Evolutionary conservation across 2,888 invertebrate genomes (phyloP).

Genomic region (Limnephilus lunatus): DNA sequence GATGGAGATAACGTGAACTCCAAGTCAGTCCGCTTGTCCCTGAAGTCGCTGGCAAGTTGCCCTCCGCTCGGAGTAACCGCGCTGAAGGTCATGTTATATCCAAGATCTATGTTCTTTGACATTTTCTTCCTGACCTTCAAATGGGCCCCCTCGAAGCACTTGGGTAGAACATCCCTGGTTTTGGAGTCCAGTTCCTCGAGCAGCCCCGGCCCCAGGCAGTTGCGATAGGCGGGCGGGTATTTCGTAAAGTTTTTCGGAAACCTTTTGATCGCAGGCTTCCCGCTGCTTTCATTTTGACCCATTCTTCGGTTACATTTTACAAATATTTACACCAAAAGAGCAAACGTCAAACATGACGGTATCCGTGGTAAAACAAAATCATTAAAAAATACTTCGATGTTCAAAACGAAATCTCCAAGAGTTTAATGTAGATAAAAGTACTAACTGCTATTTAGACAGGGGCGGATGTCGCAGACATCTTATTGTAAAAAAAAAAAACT

Average conservation of each 20-base stretch:
- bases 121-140: conserved; percentile 73
- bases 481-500: too few relatives aligned
- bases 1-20: conserved; percentile 74
- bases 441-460: background rate
- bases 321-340: background rate
- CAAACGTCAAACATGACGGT: background rate
- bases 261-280: conserved; percentile 14
- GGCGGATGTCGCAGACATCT: background rate
- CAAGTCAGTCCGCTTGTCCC: conserved; percentile 70
- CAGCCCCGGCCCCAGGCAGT: conserved; percentile 54
- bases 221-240: conserved; percentile 23
- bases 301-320: conserved; percentile 34
- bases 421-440: background rate
- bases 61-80: conserved; percentile 76
- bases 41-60: conserved; percentile 73
- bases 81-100: conserved; percentile 74
- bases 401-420: background rate
- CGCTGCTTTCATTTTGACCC: conserved; percentile 37
- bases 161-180: conserved; percentile 69
- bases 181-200: conserved; percentile 40
- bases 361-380: background rate
- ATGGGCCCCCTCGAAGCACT: conserved; percentile 75
- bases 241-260: conserved; percentile 51
- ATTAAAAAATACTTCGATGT: background rate
- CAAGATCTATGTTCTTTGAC: conserved; percentile 72